phyloP scores from a whole-genome alignment of 2,797 vertebrate species.

The Potorous gilbertii region DNA sequence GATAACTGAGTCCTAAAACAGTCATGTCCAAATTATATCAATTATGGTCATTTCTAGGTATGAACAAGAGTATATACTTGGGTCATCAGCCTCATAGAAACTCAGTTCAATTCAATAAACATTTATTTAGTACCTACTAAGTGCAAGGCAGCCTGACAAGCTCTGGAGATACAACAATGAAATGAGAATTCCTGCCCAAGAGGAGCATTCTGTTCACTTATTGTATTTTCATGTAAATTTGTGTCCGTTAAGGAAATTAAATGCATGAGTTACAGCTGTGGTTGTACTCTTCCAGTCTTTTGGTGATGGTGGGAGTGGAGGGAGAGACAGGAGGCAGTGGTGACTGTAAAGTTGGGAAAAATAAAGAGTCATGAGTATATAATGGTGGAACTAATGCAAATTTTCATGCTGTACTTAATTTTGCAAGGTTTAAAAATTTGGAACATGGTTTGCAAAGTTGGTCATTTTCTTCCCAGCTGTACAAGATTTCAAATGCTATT shows the following conservation, averaged over 20 bases:
- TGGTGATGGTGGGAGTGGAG: too few species aligned
- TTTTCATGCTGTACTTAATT: constrained; percentile 5
- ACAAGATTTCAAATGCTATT: not conserved
- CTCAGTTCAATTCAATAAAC: not conserved
- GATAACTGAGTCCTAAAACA: constrained; percentile 15
- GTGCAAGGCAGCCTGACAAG: not conserved
- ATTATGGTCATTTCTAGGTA: constrained; percentile 19
- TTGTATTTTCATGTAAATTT: not conserved
- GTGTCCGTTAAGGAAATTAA: constrained; percentile 9
- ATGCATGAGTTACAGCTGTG: not conserved
- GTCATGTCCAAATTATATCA: constrained; percentile 8
- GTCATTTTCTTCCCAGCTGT: constrained; percentile 7
- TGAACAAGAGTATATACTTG: not conserved
- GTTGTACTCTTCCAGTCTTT: not conserved
- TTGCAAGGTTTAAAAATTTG: constrained; percentile 28
- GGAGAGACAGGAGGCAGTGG: not conserved
- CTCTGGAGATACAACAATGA: not conserved
- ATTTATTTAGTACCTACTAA: not conserved
- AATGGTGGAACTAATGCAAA: constrained; percentile 5
- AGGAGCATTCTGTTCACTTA: not conserved
- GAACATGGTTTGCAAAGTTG: constrained; percentile 5
- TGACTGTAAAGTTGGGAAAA: not conserved
- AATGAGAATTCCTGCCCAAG: not conserved
- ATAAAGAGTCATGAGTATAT: not conserved
- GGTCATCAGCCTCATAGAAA: not conserved